These are phyloP conservation scores for Chamaetylas fuelleborni DNA, from an alignment of 2,113 vertebrate species.

Conservation along the genomic window DNA sequence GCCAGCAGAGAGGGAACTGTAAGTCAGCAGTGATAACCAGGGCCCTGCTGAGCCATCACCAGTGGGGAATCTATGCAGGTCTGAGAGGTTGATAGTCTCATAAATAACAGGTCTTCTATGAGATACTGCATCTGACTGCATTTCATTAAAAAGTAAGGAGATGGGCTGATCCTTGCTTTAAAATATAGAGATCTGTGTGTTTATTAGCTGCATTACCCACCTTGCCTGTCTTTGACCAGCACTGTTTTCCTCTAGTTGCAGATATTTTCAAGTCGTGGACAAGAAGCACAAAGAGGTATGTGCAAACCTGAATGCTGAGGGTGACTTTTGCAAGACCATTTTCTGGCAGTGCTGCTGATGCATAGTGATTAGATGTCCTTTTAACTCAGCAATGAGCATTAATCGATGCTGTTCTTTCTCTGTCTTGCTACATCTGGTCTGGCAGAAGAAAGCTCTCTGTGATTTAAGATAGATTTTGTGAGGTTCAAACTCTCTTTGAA, in stretches of 20 bases:
- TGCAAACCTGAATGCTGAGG: neutral
- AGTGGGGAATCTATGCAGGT: conserved; percentile 3
- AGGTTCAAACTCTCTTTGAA: neutral
- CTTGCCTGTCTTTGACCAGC: neutral
- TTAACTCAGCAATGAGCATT: neutral
- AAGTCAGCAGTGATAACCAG: conserved; percentile 11
- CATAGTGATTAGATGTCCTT: neutral
- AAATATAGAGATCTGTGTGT: neutral
- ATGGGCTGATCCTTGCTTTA: neutral
- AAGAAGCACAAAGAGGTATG: neutral
- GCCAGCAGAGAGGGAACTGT: conserved; percentile 35
- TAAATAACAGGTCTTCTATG: neutral
- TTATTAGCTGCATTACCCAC: neutral
- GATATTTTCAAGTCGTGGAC: accelerated
- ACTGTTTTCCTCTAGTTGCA: neutral
- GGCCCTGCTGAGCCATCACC: neutral
- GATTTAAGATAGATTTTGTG: neutral
- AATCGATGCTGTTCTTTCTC: neutral
- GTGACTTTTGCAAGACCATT: neutral
- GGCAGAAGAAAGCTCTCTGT: neutral
- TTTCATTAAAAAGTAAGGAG: neutral
- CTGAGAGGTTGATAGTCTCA: neutral
- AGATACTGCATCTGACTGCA: neutral
- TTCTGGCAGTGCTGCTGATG: neutral
- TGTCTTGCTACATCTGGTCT: neutral